Evolutionary conservation across 2,797 vertebrate species (phyloP).

Genomic region (Emys orbicularis): DNA sequence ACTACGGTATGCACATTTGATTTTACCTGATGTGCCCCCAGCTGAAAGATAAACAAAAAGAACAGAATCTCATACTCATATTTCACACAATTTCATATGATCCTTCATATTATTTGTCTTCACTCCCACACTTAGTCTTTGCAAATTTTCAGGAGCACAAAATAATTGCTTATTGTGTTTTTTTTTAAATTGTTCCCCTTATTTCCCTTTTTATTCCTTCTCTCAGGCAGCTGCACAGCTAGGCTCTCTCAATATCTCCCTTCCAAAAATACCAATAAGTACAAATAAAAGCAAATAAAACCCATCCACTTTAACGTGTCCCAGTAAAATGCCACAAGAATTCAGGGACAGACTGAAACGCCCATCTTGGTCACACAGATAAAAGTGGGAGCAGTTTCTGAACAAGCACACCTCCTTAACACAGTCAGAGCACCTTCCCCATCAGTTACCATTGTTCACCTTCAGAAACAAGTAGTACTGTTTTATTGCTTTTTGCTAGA

Average conservation of each 20-base stretch:
- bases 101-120: slow-evolving; percentile 24
- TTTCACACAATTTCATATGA: neutral
- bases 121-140: neutral
- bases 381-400: neutral
- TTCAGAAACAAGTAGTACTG: neutral
- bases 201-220: slow-evolving; percentile 9
- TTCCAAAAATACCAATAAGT: neutral
- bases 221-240: neutral
- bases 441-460: neutral
- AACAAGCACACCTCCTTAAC: neutral
- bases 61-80: neutral
- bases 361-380: neutral
- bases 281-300: neutral
- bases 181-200: neutral
- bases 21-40: slow-evolving; percentile 36
- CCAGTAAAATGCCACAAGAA: neutral
- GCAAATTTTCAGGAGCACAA: slow-evolving; percentile 34
- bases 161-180: neutral
- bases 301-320: neutral
- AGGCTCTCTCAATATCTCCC: neutral
- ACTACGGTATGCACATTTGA: slow-evolving; percentile 39
- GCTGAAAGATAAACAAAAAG: neutral
- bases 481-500: slow-evolving; percentile 35
- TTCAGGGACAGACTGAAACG: neutral
- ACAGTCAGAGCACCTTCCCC: neutral